These are phyloP conservation scores for Pogona vitticeps DNA, from an alignment of 2,113 vertebrate genomes.

Conservation along the genomic window DNA sequence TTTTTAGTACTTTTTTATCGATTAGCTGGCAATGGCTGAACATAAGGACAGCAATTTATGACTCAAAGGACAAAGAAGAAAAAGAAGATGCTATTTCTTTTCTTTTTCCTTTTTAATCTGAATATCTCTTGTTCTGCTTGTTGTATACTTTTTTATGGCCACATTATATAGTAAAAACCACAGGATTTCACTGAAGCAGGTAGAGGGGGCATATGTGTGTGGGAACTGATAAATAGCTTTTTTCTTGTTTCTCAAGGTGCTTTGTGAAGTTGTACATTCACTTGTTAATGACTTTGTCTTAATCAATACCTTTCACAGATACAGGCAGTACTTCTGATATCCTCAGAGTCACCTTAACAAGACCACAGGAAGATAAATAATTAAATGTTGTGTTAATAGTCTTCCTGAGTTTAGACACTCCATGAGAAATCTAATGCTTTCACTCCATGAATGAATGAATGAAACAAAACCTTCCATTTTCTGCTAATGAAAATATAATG, in stretches of 20 bases:
- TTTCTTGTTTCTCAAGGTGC: conserved; percentile 30
- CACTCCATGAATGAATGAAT: conserved; percentile 50
- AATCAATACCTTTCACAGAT: conserved; percentile 64
- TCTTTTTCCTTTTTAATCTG: too few species aligned
- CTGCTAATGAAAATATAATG: conserved; percentile 39
- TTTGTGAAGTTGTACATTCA: conserved; percentile 37
- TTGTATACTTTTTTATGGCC: not conserved
- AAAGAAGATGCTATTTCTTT: not conserved
- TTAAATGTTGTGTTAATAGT: conserved; percentile 50
- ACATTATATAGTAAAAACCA: not conserved
- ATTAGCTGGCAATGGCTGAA: not conserved
- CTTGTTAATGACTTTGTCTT: conserved; percentile 64
- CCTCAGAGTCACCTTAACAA: conserved; percentile 50
- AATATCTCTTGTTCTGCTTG: not conserved
- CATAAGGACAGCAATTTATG: not conserved
- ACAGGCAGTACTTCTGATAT: conserved; percentile 29
- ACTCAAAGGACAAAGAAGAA: not conserved
- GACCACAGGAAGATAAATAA: conserved; percentile 61
- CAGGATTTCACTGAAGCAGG: not conserved
- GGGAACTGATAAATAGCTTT: not conserved
- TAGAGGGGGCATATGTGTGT: too few species aligned
- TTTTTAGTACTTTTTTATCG: not conserved
- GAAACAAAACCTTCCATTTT: conserved; percentile 39
- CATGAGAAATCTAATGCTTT: conserved; percentile 47
- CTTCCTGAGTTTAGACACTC: conserved; percentile 29